phyloP scores from a whole-genome alignment of 2,797 vertebrate species.

The Pangasius mekongensis region DNA sequence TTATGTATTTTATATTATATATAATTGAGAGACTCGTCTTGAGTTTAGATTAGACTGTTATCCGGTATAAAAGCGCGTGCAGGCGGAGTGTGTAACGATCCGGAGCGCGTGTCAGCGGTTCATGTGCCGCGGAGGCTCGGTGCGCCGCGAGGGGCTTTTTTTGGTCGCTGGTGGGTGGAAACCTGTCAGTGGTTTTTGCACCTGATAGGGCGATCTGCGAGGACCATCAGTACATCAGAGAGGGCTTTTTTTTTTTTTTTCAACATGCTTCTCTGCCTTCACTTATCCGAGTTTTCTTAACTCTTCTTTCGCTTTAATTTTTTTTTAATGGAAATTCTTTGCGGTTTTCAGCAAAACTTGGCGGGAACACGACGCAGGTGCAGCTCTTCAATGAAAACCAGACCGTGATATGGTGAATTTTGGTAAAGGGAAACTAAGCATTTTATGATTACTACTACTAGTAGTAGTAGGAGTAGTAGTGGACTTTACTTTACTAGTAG shows the following conservation, averaged over 20 bases:
- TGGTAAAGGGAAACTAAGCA: background rate
- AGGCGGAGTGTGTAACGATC: constrained; percentile 53
- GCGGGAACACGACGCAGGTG: constrained; percentile 51
- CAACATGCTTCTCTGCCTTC: constrained; percentile 13
- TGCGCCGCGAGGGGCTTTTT: constrained; percentile 78
- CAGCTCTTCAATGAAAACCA: constrained; percentile 46
- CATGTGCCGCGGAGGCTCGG: constrained; percentile 73
- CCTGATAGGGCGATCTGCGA: constrained; percentile 82
- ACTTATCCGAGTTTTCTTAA: constrained; percentile 28
- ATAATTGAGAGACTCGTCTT: constrained; percentile 13
- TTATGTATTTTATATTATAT: background rate
- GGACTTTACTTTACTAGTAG: background rate
- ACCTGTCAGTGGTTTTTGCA: constrained; percentile 84
- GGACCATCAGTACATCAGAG: constrained; percentile 71
- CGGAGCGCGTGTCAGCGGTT: constrained; percentile 69
- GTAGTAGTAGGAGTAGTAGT: too few species aligned
- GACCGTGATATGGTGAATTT: constrained; percentile 27
- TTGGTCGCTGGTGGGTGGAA: constrained; percentile 83
- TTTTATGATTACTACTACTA: background rate
- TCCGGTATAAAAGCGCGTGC: constrained; percentile 32
- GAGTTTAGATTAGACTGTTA: constrained; percentile 35
- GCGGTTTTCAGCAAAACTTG: constrained; percentile 44
- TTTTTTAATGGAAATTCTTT: constrained; percentile 34
- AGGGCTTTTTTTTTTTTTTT: constrained; percentile 36
- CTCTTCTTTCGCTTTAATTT: constrained; percentile 9